Conservation (phyloP, 2,113 vertebrate species). For the Rissa tridactyla region DNA sequence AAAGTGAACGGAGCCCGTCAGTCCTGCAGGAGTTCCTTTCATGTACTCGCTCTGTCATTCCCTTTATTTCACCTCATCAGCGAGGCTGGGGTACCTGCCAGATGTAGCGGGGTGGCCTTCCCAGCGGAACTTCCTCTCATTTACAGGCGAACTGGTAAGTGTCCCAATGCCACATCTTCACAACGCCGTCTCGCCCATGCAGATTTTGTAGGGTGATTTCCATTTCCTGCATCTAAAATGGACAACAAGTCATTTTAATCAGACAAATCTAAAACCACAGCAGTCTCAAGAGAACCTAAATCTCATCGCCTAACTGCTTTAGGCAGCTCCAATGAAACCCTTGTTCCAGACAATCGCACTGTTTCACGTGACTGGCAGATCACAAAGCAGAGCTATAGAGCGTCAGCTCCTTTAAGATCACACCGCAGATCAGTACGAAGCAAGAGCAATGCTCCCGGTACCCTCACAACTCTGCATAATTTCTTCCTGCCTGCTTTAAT, state of each 20-base stretch:
- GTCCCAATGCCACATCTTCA: background rate
- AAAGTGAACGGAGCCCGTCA: background rate
- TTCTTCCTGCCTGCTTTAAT: background rate
- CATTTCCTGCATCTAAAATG: constrained; percentile 65
- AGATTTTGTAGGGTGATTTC: constrained; percentile 69
- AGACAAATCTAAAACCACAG: background rate
- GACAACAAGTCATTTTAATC: background rate
- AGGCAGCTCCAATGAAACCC: background rate
- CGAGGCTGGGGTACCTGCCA: background rate
- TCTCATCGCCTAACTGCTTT: rapidly evolving
- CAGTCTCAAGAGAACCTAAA: background rate
- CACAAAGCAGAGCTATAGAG: background rate
- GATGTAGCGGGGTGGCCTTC: background rate
- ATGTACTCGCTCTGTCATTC: background rate
- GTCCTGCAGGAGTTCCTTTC: background rate
- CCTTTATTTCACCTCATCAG: background rate
- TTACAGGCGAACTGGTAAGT: background rate
- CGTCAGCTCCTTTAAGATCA: background rate
- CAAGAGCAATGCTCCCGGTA: background rate
- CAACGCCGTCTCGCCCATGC: constrained; percentile 28
- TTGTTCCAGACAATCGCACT: rapidly evolving
- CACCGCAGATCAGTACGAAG: background rate
- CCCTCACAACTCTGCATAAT: background rate
- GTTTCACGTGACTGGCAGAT: background rate
- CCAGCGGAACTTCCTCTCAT: background rate